Conservation (phyloP, 1,140 invertebrate species). For the Lamellibrachia luymesi region DNA sequence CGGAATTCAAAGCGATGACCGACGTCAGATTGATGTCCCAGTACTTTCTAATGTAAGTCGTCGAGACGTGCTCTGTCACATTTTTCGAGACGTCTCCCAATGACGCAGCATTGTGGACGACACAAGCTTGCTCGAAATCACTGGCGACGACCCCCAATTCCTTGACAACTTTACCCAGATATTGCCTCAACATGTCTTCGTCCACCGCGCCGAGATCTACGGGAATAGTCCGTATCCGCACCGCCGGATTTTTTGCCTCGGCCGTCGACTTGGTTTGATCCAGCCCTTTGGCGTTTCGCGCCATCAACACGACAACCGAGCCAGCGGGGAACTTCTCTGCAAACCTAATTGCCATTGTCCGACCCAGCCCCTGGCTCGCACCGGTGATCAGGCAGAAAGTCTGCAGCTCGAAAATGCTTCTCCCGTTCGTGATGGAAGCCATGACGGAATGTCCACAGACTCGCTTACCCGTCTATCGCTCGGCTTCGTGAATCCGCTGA, state of each 20-base stretch:
- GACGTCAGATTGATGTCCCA: slow-evolving; percentile 80
- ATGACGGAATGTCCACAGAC: background rate
- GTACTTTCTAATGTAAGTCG: slow-evolving; percentile 59
- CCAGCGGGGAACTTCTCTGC: slow-evolving; percentile 63
- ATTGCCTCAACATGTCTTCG: slow-evolving; percentile 57
- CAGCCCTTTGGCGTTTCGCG: slow-evolving; percentile 64
- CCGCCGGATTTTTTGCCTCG: slow-evolving; percentile 26
- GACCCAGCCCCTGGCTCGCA: slow-evolving; percentile 84
- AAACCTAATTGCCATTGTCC: slow-evolving; percentile 71
- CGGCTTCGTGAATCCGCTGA: too few relatives aligned
- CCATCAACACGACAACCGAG: slow-evolving; percentile 74
- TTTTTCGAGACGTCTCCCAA: slow-evolving; percentile 72
- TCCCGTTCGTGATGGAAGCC: slow-evolving; percentile 8
- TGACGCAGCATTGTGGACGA: slow-evolving; percentile 89
- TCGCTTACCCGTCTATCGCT: too few relatives aligned
- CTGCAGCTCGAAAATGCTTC: slow-evolving; percentile 1
- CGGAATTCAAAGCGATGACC: slow-evolving; percentile 73
- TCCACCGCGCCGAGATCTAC: slow-evolving; percentile 55
- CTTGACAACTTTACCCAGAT: slow-evolving; percentile 57
- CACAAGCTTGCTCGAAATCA: slow-evolving; percentile 68
- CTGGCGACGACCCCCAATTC: slow-evolving; percentile 46
- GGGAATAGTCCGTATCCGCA: slow-evolving; percentile 33
- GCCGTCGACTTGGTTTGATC: slow-evolving; percentile 62
- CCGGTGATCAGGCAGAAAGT: slow-evolving; percentile 73
- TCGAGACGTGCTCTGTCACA: slow-evolving; percentile 62